phyloP scores from a whole-genome alignment of 2,888 invertebrate species.

The Nomada hirtipes region DNA sequence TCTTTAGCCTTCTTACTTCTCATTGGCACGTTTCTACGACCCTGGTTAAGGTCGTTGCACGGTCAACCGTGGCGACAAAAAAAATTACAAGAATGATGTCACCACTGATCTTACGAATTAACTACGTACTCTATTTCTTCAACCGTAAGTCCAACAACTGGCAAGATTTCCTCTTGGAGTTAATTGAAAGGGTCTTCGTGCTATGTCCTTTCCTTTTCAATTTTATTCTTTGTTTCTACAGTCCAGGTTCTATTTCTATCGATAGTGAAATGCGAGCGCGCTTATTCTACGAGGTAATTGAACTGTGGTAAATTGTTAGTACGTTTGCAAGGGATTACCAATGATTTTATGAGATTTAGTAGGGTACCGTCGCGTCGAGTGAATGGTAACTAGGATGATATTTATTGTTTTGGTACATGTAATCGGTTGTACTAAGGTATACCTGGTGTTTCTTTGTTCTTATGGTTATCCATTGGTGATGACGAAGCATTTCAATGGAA shows the following conservation, averaged over 20 bases:
- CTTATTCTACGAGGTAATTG: neutral
- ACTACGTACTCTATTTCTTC: too few relatives aligned
- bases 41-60: slow-evolving; percentile 58
- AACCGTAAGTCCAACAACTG: neutral
- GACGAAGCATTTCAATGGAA: neutral
- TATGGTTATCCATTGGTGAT: too few relatives aligned
- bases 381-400: too few relatives aligned
- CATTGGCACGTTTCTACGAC: slow-evolving; percentile 58
- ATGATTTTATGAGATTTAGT: neutral
- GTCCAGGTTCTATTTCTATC: neutral
- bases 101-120: slow-evolving; percentile 41
- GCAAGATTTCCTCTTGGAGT: neutral
- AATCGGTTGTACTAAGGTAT: too few relatives aligned
- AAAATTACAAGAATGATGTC: slow-evolving; percentile 57
- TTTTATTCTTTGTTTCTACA: too few relatives aligned
- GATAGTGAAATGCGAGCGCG: neutral
- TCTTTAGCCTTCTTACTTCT: slow-evolving; percentile 51
- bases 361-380: neutral
- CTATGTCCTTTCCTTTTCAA: too few relatives aligned
- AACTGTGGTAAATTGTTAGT: too few relatives aligned
- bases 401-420: too few relatives aligned
- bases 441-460: too few relatives aligned
- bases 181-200: too few relatives aligned
- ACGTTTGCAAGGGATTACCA: neutral
- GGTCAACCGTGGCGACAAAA: slow-evolving; percentile 3